These are phyloP conservation scores for Oenanthe oenanthe DNA, from an alignment of 2,113 vertebrate genomes.

Conservation along the genomic window DNA sequence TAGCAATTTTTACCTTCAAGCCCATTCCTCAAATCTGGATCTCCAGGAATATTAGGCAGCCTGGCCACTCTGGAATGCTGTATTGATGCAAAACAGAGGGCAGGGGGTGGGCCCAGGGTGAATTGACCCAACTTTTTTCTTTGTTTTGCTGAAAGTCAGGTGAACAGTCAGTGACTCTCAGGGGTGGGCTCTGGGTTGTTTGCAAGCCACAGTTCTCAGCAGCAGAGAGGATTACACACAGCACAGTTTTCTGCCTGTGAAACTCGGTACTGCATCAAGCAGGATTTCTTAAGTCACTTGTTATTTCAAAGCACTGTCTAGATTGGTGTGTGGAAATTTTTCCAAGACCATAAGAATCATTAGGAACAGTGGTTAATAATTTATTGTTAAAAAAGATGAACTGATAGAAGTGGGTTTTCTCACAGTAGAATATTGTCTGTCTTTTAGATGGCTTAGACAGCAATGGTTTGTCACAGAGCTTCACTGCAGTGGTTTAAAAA, in stretches of 20 bases:
- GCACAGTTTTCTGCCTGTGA: background rate
- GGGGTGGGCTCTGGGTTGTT: background rate
- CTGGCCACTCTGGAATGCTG: background rate
- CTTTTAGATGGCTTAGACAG: background rate
- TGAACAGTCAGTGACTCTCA: background rate
- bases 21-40: background rate
- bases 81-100: background rate
- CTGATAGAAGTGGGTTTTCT: background rate
- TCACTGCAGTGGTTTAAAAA: background rate
- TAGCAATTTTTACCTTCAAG: background rate
- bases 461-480: background rate
- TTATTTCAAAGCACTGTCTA: background rate
- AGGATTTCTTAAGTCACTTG: background rate
- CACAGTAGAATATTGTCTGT: background rate
- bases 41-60: background rate
- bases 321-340: background rate
- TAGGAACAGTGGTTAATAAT: background rate
- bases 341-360: background rate
- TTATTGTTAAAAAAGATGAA: background rate
- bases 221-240: background rate
- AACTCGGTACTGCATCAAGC: background rate
- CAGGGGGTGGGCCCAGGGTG: too few species aligned
- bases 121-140: background rate
- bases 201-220: background rate
- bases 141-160: background rate